Percentiles rank a stretch among this genome's conserved stretches.
Conservation (phyloP, 1,140 invertebrate genomes). For the Drosophila jambulina region DNA sequence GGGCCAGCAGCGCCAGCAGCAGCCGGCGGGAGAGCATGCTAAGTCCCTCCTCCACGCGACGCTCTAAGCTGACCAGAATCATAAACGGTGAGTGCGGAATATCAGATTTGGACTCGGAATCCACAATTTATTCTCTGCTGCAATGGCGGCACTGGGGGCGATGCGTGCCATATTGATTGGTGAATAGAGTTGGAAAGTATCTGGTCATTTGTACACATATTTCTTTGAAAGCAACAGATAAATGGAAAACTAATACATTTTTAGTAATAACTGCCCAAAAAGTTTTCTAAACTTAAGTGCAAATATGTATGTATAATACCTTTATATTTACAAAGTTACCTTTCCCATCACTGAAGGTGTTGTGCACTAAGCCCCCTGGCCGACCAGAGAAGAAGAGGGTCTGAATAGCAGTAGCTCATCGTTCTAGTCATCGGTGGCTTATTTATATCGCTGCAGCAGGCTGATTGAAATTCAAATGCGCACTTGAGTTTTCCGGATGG, state of each 20-base stretch:
- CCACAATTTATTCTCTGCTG: conserved; percentile 37
- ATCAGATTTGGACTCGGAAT: conserved; percentile 26
- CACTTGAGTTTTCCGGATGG: conserved; percentile 53
- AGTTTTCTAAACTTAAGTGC: too few relatives aligned
- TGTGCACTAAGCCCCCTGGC: background rate
- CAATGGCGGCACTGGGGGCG: conserved; percentile 36
- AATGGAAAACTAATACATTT: too few relatives aligned
- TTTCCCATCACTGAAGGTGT: conserved; percentile 1
- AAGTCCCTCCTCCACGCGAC: conserved; percentile 90
- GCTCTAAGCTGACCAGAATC: conserved; percentile 90
- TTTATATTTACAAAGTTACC: background rate
- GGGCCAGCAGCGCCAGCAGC: conserved; percentile 66
- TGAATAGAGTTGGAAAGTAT: conserved; percentile 1
- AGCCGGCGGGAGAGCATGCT: conserved; percentile 87
- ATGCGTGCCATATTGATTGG: conserved; percentile 60
- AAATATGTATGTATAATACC: too few relatives aligned
- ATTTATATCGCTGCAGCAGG: conserved; percentile 64
- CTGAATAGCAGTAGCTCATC: conserved; percentile 29
- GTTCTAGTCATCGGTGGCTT: conserved; percentile 50
- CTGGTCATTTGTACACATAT: background rate
- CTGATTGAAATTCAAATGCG: conserved; percentile 79
- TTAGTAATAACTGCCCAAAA: too few relatives aligned
- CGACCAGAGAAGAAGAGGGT: conserved; percentile 5
- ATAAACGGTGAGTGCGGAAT: conserved; percentile 88
- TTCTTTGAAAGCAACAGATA: background rate